phyloP scores from a whole-genome alignment of 2,888 invertebrate species.

The Allygus modestus region DNA sequence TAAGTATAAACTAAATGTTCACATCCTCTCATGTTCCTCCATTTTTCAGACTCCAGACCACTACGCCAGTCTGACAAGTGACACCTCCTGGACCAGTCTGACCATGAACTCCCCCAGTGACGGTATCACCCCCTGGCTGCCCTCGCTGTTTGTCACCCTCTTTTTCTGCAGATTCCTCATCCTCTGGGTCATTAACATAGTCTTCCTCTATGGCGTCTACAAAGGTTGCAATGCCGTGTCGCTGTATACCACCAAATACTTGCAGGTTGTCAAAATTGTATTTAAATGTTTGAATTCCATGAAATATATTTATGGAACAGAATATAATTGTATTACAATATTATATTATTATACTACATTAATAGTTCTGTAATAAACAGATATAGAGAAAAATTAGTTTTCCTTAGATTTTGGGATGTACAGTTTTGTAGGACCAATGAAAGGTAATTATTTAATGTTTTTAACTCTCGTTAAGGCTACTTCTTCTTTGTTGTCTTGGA shows the following conservation, averaged over 20 bases:
- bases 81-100: neutral
- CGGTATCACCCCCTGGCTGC: slow-evolving; percentile 29
- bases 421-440: no score
- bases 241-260: slow-evolving; percentile 25
- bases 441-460: no score
- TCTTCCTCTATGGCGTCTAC: slow-evolving; percentile 23
- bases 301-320: no score
- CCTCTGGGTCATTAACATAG: slow-evolving; percentile 19
- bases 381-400: no score
- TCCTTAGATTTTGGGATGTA: no score
- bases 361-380: no score
- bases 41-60: slow-evolving; percentile 37
- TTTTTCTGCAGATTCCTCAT: slow-evolving; percentile 27
- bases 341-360: no score
- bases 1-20: no score
- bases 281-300: neutral
- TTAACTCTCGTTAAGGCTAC: no score
- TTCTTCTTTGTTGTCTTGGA: no score
- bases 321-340: no score
- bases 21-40: no score
- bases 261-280: slow-evolving; percentile 1
- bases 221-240: slow-evolving; percentile 21
- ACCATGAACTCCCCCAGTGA: neutral
- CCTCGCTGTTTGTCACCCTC: slow-evolving; percentile 27
- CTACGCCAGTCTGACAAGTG: neutral